phyloP scores from a whole-genome alignment of 2,113 vertebrate species.

The Gymnorhina tibicen region DNA sequence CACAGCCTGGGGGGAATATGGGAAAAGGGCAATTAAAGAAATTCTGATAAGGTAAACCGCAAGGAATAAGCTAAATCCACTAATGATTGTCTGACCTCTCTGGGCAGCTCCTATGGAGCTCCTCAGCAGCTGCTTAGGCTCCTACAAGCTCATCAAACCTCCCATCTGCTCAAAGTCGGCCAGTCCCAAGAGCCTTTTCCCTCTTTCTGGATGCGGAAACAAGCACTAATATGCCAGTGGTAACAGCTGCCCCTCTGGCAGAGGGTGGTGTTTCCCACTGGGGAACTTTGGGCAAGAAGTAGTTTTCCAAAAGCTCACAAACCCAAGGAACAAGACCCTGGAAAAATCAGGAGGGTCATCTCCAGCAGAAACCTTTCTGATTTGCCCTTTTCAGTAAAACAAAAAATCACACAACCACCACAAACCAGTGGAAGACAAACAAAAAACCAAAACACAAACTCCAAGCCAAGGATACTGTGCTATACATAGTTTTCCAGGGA shows the following conservation, averaged over 20 bases:
- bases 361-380: not conserved
- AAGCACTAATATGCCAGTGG: not conserved
- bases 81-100: not conserved
- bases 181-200: not conserved
- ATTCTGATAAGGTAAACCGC: not conserved
- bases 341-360: not conserved
- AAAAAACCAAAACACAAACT: not conserved
- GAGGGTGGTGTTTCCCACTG: rapidly evolving
- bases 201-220: not conserved
- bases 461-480: not conserved
- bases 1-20: not conserved
- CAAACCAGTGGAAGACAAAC: not conserved
- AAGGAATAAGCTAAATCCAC: not conserved
- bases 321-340: not conserved
- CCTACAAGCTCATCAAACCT: not conserved
- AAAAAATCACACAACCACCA: not conserved
- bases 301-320: not conserved
- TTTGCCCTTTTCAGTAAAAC: not conserved
- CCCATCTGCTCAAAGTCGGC: not conserved
- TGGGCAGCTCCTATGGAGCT: not conserved
- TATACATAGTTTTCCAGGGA: not conserved
- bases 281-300: not conserved
- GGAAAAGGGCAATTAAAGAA: not conserved
- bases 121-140: not conserved
- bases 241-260: not conserved